Base-by-base conservation (phyloP, 2,797 vertebrate species). In the Pelodytes ibericus region DNA sequence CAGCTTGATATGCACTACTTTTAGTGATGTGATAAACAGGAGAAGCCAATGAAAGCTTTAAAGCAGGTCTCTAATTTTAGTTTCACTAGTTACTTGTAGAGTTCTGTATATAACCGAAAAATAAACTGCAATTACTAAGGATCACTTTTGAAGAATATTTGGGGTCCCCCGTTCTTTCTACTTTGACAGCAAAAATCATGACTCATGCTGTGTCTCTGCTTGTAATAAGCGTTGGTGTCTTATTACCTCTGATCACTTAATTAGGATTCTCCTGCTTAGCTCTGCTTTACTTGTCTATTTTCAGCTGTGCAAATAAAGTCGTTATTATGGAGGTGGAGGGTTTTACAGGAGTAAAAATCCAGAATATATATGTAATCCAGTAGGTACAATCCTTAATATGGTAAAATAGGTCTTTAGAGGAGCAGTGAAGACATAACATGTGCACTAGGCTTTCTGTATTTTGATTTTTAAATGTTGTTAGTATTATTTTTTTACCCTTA, bases 241-340 rank as follows among this genome's bases (percentile, higher is more conserved):
- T 51, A 31, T 59, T 60, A 33, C 53, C 36, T 30, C 25, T 57
- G 63, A 49, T 33, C 26, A 49, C 27, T 68, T 75, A 68, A 68
- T 75, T 69, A 53, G 64, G 63, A 75, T 75, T 75, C 65, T 61
- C 41, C 41, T 36, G 22, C 73, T 75, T 51, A 27, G 53, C 24
- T 36, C 27, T 62, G 20, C 70, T 62, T 74, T 29, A 27, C 56
- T 13, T 58, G n/a, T 57, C 63, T 75, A 75, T 75, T 75, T 75
- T 51, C 41, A 75, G 73, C 63, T 20, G 29, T 39, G 2, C 11
- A 29, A 56, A 60, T 36, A 47, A 60, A 49, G 13, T 18, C n/a
- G 53, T 13, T 36, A 36, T 5, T 36, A 13, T 44, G 11, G 16
- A 44, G 41, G 4, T 8, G 4, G 11, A 4, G 31, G 18, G 72